Evolutionary conservation across 2,113 vertebrate genomes (phyloP).

Genomic region (Arizona elegans): DNA sequence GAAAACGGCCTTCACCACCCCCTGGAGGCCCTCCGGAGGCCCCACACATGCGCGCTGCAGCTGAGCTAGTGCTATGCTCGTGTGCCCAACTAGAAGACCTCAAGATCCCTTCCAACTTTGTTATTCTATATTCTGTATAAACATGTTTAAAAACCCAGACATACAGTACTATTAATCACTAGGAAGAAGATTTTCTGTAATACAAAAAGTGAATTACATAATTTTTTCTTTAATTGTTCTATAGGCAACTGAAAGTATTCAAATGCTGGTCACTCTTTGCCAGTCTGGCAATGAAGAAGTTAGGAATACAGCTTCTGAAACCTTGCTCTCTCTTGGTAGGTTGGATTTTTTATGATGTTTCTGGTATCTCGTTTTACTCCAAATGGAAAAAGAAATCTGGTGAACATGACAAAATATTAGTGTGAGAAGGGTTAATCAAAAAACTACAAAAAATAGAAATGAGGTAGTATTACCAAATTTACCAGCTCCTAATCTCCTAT

Average conservation of each 20-base stretch:
- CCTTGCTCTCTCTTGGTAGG: slow-evolving; percentile 90
- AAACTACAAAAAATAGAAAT: neutral
- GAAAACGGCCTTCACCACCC: too few species aligned
- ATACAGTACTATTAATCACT: neutral
- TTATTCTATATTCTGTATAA: neutral
- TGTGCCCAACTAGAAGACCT: neutral
- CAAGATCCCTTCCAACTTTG: neutral
- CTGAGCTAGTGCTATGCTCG: too few species aligned
- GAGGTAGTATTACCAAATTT: neutral
- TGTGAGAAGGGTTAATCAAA: neutral
- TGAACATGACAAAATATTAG: neutral
- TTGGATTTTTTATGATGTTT: slow-evolving; percentile 9
- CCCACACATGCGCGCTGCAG: too few species aligned
- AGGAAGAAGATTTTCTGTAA: neutral
- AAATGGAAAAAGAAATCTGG: neutral
- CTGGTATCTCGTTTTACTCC: neutral
- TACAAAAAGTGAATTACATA: neutral
- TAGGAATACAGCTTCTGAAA: slow-evolving; percentile 87
- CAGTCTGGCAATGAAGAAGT: slow-evolving; percentile 89
- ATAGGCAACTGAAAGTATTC: slow-evolving; percentile 90
- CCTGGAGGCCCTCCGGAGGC: too few species aligned
- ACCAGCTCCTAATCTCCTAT: neutral
- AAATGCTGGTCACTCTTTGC: slow-evolving; percentile 82
- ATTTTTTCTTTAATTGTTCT: neutral
- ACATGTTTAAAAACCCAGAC: neutral